A percentile compares a stretch with the other conserved stretches of the same genome.
Evolutionary conservation across 1,140 invertebrate genomes (phyloP).

Genomic region (Drosophila bocki): DNA sequence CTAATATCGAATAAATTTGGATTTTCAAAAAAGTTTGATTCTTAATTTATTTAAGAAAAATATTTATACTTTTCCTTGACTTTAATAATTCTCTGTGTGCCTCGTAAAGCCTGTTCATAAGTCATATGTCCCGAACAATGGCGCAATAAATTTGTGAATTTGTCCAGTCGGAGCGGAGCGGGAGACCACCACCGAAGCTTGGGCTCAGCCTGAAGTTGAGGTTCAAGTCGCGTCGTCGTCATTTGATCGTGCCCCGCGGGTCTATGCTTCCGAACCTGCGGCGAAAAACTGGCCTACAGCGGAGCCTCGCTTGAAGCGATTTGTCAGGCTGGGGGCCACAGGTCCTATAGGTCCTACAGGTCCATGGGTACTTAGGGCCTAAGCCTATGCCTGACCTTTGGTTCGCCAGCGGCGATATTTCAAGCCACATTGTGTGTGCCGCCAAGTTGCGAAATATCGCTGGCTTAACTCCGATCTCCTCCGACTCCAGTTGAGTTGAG

Average conservation of each 20-base stretch:
- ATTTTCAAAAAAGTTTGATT: background rate
- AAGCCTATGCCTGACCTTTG: slow-evolving; percentile 62
- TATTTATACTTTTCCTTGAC: too few relatives aligned
- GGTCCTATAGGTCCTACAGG: slow-evolving; percentile 17
- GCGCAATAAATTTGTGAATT: slow-evolving; percentile 83
- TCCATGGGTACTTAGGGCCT: slow-evolving; percentile 37
- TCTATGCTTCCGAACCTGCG: slow-evolving; percentile 71
- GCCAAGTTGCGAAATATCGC: slow-evolving; percentile 44
- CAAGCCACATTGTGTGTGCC: slow-evolving; percentile 64
- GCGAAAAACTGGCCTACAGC: slow-evolving; percentile 36
- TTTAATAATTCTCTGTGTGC: slow-evolving; percentile 4
- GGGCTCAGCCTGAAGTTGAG: slow-evolving; percentile 9
- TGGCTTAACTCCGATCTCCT: slow-evolving; percentile 39
- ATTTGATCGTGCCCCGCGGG: slow-evolving; percentile 73
- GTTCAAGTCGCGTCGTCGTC: slow-evolving; percentile 45
- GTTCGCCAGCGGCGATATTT: slow-evolving; percentile 62
- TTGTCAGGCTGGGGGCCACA: slow-evolving; percentile 62
- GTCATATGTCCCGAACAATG: slow-evolving; percentile 73
- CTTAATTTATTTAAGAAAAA: background rate
- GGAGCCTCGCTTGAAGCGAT: slow-evolving; percentile 62
- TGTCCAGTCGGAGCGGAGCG: slow-evolving; percentile 63
- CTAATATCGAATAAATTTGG: background rate
- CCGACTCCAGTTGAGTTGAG: slow-evolving; percentile 3
- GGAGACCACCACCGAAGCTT: slow-evolving; percentile 64
- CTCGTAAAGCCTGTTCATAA: slow-evolving; percentile 67